A percentile compares a stretch with the other conserved stretches of the same genome.
These are phyloP conservation scores for Ranitomeya variabilis DNA, from an alignment of 2,113 vertebrate genomes.

Conservation along the genomic window DNA sequence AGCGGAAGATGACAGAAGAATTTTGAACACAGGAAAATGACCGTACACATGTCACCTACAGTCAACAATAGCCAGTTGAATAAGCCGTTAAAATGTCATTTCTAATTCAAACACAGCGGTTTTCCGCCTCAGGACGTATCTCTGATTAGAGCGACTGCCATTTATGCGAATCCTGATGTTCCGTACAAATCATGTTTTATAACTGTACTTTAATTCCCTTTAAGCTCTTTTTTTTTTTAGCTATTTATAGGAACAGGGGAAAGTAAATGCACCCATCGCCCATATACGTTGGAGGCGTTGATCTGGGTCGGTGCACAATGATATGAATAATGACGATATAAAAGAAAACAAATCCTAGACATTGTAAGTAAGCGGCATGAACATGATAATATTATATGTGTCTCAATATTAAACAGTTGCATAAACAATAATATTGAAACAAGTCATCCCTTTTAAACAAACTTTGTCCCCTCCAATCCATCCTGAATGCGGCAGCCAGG, in stretches of 20 bases:
- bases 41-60: slow-evolving; percentile 46
- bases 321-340: not conserved
- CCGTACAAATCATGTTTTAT: slow-evolving; percentile 40
- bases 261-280: not conserved
- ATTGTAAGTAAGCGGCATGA: not conserved
- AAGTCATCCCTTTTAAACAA: too few species aligned
- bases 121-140: slow-evolving; percentile 44
- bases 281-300: not conserved
- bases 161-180: slow-evolving; percentile 36
- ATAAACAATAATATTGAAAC: too few species aligned
- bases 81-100: slow-evolving; percentile 48
- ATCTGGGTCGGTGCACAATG: not conserved
- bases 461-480: too few species aligned
- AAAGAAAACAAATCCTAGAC: not conserved
- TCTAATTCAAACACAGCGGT: slow-evolving; percentile 44
- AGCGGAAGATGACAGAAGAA: slow-evolving; percentile 50
- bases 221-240: not conserved
- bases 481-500: too few species aligned
- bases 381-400: too few species aligned
- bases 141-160: slow-evolving; percentile 56
- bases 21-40: slow-evolving; percentile 49
- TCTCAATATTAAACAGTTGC: too few species aligned
- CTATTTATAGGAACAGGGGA: slow-evolving; percentile 1
- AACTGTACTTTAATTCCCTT: slow-evolving; percentile 29
- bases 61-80: slow-evolving; percentile 51